phyloP scores from a whole-genome alignment of 2,888 invertebrate species.

The Tuberolachnus salignus region DNA sequence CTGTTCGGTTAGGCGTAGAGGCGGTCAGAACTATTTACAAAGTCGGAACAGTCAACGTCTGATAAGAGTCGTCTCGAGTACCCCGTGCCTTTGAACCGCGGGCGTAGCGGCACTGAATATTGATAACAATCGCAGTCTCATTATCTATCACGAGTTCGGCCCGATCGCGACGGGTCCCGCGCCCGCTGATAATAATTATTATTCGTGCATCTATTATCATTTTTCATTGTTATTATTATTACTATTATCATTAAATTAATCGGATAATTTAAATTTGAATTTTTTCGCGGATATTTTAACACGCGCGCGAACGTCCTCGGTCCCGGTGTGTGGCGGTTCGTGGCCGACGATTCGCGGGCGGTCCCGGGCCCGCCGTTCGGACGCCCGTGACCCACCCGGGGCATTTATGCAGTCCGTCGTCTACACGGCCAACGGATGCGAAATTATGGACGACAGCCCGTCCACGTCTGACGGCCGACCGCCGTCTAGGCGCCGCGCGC shows the following conservation, averaged over 20 bases:
- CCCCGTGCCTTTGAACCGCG: too few relatives aligned
- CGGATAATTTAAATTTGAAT: slow-evolving; percentile 48
- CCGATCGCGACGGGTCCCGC: too few relatives aligned
- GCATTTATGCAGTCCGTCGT: not conserved
- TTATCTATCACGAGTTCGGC: too few relatives aligned
- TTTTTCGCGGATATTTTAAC: slow-evolving; percentile 41
- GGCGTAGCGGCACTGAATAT: too few relatives aligned
- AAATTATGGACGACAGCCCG: not conserved
- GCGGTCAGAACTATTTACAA: too few relatives aligned
- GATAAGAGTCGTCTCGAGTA: too few relatives aligned
- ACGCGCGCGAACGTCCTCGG: not conserved
- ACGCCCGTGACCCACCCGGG: not conserved
- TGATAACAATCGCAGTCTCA: too few relatives aligned
- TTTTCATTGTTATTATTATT: slow-evolving; percentile 14
- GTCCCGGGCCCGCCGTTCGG: not conserved
- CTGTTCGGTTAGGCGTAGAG: too few relatives aligned
- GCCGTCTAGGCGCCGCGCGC: slow-evolving; percentile 13
- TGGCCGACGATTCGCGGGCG: too few relatives aligned
- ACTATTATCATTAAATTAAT: slow-evolving; percentile 44
- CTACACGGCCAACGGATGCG: not conserved
- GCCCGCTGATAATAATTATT: slow-evolving; percentile 32
- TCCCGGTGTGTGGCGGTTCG: not conserved
- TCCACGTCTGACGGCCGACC: not conserved
- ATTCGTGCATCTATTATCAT: not conserved
- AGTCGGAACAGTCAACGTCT: too few relatives aligned